Percentiles rank a stretch among this genome's conserved stretches.
phyloP scores from a whole-genome alignment of 2,888 invertebrate species.

The Meghimatium bilineatum region DNA sequence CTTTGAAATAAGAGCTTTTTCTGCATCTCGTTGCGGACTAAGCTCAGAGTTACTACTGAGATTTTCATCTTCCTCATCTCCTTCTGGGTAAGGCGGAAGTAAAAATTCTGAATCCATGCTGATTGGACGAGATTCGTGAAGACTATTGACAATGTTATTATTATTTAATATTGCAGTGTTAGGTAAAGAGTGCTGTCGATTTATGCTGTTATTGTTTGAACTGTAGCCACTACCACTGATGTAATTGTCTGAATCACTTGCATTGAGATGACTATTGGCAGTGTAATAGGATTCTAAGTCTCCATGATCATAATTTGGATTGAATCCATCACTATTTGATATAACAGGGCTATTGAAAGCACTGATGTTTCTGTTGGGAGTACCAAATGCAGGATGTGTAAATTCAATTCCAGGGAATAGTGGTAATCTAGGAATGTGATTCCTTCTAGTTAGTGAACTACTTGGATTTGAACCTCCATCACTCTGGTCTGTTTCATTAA shows the following conservation, averaged over 20 bases:
- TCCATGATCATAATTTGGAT: conserved; percentile 7
- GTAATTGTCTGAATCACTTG: conserved; percentile 13
- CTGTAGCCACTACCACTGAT: neutral
- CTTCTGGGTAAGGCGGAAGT: conserved; percentile 51
- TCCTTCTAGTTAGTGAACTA: conserved; percentile 31
- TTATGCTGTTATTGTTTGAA: neutral
- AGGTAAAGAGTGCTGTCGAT: neutral
- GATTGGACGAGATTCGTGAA: conserved; percentile 36
- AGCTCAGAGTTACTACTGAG: conserved; percentile 5
- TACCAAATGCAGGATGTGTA: conserved; percentile 45
- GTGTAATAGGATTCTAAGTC: conserved; percentile 9
- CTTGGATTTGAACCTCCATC: conserved; percentile 17
- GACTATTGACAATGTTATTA: conserved; percentile 26
- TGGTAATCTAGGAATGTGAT: conserved; percentile 46
- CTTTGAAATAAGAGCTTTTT: conserved; percentile 35
- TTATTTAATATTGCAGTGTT: neutral
- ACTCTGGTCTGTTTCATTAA: conserved; percentile 38
- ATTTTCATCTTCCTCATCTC: conserved; percentile 47
- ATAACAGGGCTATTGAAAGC: conserved; percentile 33
- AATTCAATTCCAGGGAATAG: conserved; percentile 46
- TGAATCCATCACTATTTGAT: conserved; percentile 23
- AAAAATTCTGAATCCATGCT: conserved; percentile 50
- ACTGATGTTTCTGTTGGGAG: conserved; percentile 42
- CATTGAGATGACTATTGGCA: conserved; percentile 3
- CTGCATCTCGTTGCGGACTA: conserved; percentile 33